phyloP scores from a whole-genome alignment of 2,888 invertebrate genomes.

The Crocallis elinguaria region DNA sequence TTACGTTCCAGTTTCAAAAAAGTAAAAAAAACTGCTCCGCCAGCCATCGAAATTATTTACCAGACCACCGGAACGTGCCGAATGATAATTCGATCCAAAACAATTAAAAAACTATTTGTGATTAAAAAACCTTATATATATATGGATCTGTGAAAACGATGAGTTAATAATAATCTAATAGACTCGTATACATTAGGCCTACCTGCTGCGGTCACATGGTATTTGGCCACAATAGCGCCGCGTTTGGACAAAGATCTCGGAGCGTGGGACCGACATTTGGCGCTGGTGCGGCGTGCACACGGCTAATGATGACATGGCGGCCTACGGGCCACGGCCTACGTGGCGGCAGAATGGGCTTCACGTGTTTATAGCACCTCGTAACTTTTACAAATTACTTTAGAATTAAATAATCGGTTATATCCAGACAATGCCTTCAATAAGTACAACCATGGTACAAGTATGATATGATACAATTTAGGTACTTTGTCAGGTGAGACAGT shows the following conservation, averaged over 20 bases:
- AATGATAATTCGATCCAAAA: no score
- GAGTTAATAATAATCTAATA: not conserved
- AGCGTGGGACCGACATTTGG: constrained; percentile 28
- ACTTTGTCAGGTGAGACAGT: no score
- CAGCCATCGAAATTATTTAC: no score
- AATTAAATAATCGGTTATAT: not conserved
- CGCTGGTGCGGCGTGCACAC: constrained; percentile 18
- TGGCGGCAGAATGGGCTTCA: constrained; percentile 1
- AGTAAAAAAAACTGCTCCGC: no score
- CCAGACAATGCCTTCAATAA: no score
- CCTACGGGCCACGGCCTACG: constrained; percentile 23
- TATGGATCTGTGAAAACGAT: no score
- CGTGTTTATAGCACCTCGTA: constrained; percentile 2
- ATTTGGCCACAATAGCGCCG: constrained; percentile 1
- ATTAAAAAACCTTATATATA: no score
- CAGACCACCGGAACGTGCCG: no score
- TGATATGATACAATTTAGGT: no score
- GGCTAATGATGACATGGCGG: constrained; percentile 17
- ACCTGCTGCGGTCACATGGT: not conserved
- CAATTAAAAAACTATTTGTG: no score
- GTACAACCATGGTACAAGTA: no score
- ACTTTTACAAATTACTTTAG: not conserved
- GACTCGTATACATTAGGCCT: not conserved
- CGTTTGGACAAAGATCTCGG: constrained; percentile 9
- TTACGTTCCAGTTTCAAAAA: no score